Conservation (phyloP, 1,140 invertebrate genomes). For the Drosophila malerkotliana region DNA sequence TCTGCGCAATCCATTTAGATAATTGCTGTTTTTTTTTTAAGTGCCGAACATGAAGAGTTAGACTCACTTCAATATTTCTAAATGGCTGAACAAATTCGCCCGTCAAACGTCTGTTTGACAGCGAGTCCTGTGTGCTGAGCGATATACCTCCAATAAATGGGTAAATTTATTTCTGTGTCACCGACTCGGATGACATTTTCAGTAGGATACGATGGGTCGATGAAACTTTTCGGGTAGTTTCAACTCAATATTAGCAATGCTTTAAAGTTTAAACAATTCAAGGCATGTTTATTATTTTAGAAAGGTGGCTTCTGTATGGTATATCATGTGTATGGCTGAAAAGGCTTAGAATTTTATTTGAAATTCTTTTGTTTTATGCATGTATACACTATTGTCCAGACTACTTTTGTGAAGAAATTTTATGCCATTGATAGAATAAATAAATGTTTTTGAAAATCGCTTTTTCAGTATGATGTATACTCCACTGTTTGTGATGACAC, state of each 20-base stretch:
- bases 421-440: background rate
- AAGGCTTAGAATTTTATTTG: background rate
- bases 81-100: slow-evolving; percentile 72
- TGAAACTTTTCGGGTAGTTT: background rate
- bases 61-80: slow-evolving; percentile 73
- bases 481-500: slow-evolving; percentile 20
- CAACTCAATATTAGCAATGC: background rate
- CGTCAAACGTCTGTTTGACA: slow-evolving; percentile 49
- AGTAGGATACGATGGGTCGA: slow-evolving; percentile 14
- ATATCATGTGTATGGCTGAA: background rate
- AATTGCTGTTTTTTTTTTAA: slow-evolving; percentile 67
- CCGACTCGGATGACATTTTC: slow-evolving; percentile 16
- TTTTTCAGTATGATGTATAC: background rate
- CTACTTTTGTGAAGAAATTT: no score
- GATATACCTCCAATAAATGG: slow-evolving; percentile 65
- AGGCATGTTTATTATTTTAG: background rate
- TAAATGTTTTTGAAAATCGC: background rate
- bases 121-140: slow-evolving; percentile 28
- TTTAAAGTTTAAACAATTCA: background rate
- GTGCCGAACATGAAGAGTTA: slow-evolving; percentile 51
- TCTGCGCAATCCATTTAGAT: slow-evolving; percentile 65
- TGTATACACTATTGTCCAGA: background rate
- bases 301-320: background rate
- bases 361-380: background rate
- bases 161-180: slow-evolving; percentile 70